These are phyloP conservation scores for Taenioides sp. DNA, from an alignment of 2,797 vertebrate genomes.

Conservation along the genomic window DNA sequence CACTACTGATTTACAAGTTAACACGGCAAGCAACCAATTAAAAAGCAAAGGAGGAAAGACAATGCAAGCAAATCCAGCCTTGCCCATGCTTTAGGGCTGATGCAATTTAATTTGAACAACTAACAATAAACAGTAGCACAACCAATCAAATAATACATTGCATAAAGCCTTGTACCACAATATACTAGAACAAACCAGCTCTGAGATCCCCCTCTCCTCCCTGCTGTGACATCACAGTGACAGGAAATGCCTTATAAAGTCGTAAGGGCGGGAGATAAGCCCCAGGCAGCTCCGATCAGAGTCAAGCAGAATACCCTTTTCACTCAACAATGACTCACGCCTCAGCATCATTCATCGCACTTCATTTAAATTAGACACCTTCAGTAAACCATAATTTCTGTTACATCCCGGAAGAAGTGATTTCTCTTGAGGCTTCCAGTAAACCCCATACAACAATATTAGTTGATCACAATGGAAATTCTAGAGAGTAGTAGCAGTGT, in stretches of 20 bases:
- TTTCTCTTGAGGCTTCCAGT: background rate
- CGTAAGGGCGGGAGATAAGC: conserved; percentile 54
- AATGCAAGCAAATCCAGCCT: background rate
- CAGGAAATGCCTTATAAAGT: conserved; percentile 83
- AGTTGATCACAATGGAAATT: background rate
- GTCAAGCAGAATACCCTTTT: conserved; percentile 37
- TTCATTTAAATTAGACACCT: conserved; percentile 41
- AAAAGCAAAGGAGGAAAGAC: background rate
- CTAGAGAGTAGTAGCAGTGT: background rate
- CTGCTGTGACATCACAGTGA: conserved; percentile 69
- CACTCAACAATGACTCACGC: conserved; percentile 52
- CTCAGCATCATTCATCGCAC: conserved; percentile 14
- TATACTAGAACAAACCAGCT: conserved; percentile 31
- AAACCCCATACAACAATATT: background rate
- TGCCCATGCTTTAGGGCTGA: background rate
- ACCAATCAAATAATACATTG: conserved; percentile 1
- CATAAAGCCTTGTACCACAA: background rate
- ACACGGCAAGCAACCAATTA: background rate
- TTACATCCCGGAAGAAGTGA: background rate
- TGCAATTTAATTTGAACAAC: background rate
- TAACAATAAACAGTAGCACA: background rate
- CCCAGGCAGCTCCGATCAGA: conserved; percentile 48
- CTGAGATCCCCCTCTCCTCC: conserved; percentile 16
- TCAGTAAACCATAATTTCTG: conserved; percentile 2
- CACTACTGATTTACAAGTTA: background rate